These are phyloP conservation scores for Forbesichthys papilliferus DNA, from an alignment of 2,113 vertebrate genomes.

Conservation along the genomic window DNA sequence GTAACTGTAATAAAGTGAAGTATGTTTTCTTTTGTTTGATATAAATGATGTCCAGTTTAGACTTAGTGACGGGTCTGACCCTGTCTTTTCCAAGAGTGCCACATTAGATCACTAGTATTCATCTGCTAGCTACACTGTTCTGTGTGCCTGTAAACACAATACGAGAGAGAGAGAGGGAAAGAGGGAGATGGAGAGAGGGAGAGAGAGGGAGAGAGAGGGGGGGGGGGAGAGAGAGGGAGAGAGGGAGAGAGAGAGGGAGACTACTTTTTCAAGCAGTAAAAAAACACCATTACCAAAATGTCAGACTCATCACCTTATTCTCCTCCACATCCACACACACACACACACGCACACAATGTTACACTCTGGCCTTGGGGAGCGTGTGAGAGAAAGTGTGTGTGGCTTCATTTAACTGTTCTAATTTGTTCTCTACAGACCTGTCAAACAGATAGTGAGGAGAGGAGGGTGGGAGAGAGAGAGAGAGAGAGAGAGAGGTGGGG, in stretches of 20 bases:
- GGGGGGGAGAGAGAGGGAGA: background rate
- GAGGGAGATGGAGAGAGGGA: too few relatives aligned
- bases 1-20: too few relatives aligned
- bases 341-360: constrained; percentile 6
- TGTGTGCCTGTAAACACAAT: too few relatives aligned
- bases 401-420: constrained; percentile 69
- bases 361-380: constrained; percentile 31
- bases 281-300: constrained; percentile 4
- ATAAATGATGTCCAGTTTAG: too few relatives aligned
- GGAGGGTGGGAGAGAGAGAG: constrained; percentile 39
- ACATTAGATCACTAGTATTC: too few relatives aligned
- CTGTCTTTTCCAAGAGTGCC: too few relatives aligned
- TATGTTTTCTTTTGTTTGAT: too few relatives aligned
- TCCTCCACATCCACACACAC: background rate
- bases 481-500: constrained; percentile 16
- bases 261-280: constrained; percentile 2
- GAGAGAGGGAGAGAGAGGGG: background rate
- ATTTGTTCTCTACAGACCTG: constrained; percentile 72
- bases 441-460: constrained; percentile 60
- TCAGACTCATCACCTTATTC: constrained; percentile 6
- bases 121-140: too few relatives aligned
- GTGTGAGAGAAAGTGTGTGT: constrained; percentile 32
- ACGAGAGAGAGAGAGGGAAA: background rate
- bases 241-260: background rate
- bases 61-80: too few relatives aligned